A percentile compares a stretch with the other conserved stretches of the same genome.
These are phyloP conservation scores for Bucorvus abyssinicus DNA, from an alignment of 2,797 vertebrate genomes.

Conservation along the genomic window DNA sequence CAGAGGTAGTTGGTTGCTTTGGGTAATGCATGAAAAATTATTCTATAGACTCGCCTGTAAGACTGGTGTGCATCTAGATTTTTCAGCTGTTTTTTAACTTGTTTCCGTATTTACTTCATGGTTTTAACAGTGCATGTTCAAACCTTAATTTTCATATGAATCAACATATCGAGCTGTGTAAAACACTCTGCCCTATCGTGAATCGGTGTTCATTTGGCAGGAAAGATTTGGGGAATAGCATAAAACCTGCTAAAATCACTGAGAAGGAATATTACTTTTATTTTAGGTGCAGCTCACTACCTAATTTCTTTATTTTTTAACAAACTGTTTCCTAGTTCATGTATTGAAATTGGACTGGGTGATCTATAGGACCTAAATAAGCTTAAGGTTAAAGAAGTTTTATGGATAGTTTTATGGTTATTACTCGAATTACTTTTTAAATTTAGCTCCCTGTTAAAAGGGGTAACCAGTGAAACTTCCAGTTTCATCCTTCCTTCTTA, in stretches of 20 bases:
- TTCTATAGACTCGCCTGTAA: not conserved
- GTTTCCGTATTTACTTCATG: not conserved
- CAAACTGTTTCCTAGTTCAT: not conserved
- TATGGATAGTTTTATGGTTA: not conserved
- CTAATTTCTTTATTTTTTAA: not conserved
- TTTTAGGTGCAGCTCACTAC: not conserved
- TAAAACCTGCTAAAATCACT: not conserved
- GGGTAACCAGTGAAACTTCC: not conserved
- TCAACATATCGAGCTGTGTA: not conserved
- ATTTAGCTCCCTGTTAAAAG: not conserved
- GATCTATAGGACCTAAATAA: not conserved
- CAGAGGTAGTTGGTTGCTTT: not conserved
- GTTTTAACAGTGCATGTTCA: not conserved
- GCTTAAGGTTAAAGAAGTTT: not conserved
- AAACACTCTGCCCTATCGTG: not conserved
- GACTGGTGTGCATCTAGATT: not conserved
- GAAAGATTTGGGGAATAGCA: not conserved
- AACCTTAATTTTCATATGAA: not conserved
- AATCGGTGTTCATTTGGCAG: not conserved
- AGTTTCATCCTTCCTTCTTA: not conserved
- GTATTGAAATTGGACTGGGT: not conserved
- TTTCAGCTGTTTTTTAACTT: not conserved
- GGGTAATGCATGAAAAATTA: not conserved
- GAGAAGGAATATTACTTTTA: not conserved
- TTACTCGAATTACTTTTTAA: not conserved